Percentiles rank a stretch among this genome's conserved stretches.
These are phyloP conservation scores for Cydia splendana DNA, from an alignment of 1,140 invertebrate species.

Conservation along the genomic window DNA sequence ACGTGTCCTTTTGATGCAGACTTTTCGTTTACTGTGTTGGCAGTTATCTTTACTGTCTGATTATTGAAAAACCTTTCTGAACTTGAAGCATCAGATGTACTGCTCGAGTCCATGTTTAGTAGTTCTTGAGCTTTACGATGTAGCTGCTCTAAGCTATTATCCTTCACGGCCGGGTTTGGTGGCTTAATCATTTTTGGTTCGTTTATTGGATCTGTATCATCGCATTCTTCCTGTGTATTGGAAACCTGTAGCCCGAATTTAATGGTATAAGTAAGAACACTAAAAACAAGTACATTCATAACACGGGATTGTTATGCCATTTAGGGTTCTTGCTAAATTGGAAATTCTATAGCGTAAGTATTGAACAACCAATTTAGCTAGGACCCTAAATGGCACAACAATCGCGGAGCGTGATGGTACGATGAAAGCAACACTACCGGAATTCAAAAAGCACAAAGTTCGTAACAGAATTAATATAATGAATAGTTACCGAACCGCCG, in stretches of 20 bases:
- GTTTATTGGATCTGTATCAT: not conserved
- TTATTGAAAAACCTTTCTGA: conserved; percentile 38
- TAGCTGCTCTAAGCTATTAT: conserved; percentile 58
- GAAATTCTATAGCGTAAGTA: no score
- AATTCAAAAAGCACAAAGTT: no score
- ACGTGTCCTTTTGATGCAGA: not conserved
- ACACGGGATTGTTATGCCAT: no score
- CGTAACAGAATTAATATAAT: not conserved
- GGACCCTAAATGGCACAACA: no score
- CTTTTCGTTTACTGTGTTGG: not conserved
- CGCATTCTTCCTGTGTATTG: conserved; percentile 25
- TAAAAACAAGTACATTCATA: no score
- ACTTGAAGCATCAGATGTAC: conserved; percentile 58
- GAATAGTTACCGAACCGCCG: not conserved
- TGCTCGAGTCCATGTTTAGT: conserved; percentile 57
- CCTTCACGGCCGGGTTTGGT: conserved; percentile 41
- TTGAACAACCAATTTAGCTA: no score
- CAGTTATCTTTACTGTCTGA: not conserved
- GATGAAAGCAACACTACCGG: no score
- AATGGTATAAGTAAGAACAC: not conserved
- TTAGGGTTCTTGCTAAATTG: no score
- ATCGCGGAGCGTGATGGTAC: no score
- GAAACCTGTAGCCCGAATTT: not conserved
- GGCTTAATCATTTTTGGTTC: conserved; percentile 33
- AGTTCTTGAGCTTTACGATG: conserved; percentile 71